These are phyloP conservation scores for Dreissena rostriformis DNA, from an alignment of 1,140 invertebrate species.

Conservation along the genomic window DNA sequence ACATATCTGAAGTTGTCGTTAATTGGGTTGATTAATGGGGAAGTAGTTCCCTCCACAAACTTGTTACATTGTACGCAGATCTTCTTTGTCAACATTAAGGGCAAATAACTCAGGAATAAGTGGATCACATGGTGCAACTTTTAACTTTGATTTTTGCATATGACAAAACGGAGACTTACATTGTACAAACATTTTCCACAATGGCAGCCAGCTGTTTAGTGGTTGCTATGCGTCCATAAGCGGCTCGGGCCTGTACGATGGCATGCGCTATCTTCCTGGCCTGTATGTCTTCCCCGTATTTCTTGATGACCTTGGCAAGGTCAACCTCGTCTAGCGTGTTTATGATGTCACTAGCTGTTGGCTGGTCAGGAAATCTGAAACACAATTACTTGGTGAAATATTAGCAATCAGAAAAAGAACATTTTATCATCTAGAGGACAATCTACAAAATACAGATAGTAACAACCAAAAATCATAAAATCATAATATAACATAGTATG, in stretches of 20 bases:
- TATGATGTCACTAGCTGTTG: constrained; percentile 93
- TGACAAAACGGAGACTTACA: too few species aligned
- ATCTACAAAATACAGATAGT: not conserved
- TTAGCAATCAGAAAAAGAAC: too few species aligned
- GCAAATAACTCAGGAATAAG: too few species aligned
- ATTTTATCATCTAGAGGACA: too few species aligned
- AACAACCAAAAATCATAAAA: not conserved
- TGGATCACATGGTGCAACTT: too few species aligned
- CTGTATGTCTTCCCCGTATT: constrained; percentile 95
- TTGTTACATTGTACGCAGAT: too few species aligned
- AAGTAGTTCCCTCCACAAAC: too few species aligned
- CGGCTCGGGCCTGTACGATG: constrained; percentile 93
- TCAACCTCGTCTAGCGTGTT: constrained; percentile 89
- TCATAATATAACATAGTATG: not conserved
- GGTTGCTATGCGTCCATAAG: constrained; percentile 90
- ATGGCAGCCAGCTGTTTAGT: constrained; percentile 92
- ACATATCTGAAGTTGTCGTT: too few species aligned
- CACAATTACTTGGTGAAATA: not conserved
- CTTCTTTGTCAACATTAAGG: too few species aligned
- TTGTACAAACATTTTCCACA: constrained; percentile 85
- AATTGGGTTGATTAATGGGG: too few species aligned
- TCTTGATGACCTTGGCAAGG: constrained; percentile 91
- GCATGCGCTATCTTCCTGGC: constrained; percentile 93
- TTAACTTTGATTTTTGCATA: too few species aligned
- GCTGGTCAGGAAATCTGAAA: constrained; percentile 80